A percentile compares a stretch with the other conserved stretches of the same genome.
These are phyloP conservation scores for Epinotia brunnichana DNA, from an alignment of 2,888 invertebrate species.

Conservation along the genomic window DNA sequence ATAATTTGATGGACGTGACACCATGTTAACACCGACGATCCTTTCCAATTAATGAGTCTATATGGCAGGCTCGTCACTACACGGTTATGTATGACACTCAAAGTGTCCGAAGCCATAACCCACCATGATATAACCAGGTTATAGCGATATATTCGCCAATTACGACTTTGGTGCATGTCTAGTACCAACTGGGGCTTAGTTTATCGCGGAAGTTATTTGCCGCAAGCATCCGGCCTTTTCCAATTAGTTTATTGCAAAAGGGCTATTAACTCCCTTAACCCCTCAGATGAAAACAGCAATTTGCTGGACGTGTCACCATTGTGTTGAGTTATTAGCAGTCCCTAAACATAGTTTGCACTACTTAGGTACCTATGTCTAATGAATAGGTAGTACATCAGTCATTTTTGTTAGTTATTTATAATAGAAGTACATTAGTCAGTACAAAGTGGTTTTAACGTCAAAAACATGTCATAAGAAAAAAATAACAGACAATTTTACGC, in stretches of 20 bases:
- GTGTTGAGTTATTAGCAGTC: constrained; percentile 6
- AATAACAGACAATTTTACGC: background rate
- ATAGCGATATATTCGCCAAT: constrained; percentile 3
- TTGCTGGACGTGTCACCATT: background rate
- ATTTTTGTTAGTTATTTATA: background rate
- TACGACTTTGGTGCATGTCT: background rate
- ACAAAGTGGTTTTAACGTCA: background rate
- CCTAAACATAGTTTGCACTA: background rate
- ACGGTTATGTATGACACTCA: background rate
- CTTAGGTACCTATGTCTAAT: no score
- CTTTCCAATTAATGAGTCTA: background rate
- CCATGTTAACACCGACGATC: no score
- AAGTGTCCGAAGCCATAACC: background rate
- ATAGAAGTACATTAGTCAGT: background rate
- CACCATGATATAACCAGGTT: background rate
- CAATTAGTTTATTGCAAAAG: constrained; percentile 28
- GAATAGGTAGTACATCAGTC: background rate
- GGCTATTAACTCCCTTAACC: constrained; percentile 13
- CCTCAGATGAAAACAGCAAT: constrained; percentile 6
- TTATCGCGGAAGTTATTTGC: constrained; percentile 24
- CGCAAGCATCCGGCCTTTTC: constrained; percentile 32
- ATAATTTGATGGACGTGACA: no score
- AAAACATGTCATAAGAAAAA: background rate
- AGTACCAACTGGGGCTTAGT: background rate
- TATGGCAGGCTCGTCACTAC: background rate